Conservation (phyloP, 2,797 vertebrate genomes). For the Syngnathus rostellatus region DNA sequence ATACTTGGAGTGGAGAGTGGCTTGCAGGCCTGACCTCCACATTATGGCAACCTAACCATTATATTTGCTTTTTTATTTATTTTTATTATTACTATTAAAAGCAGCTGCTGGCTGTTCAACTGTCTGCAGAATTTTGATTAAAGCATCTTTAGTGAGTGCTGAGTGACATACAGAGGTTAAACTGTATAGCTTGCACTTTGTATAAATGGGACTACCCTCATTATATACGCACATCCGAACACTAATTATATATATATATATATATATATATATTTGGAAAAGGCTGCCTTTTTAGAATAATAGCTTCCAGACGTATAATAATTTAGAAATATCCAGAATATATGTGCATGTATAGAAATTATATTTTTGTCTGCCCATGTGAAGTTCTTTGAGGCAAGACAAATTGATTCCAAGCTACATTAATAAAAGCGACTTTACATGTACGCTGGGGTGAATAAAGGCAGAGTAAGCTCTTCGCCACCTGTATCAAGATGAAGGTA, state of each 20-base stretch:
- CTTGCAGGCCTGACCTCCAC: conserved; percentile 5
- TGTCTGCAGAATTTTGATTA: conserved; percentile 56
- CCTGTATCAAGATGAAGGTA: conserved; percentile 42
- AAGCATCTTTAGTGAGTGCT: conserved; percentile 43
- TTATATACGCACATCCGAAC: neutral
- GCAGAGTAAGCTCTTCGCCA: conserved; percentile 26
- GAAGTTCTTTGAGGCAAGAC: neutral
- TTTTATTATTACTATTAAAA: neutral
- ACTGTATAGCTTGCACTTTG: conserved; percentile 27
- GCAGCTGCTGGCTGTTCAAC: conserved; percentile 22
- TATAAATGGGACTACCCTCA: neutral
- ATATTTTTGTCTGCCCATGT: neutral
- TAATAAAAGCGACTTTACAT: neutral
- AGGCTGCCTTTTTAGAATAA: too few relatives aligned
- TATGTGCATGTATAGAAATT: neutral
- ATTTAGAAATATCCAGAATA: too few relatives aligned
- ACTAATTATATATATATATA: too few relatives aligned
- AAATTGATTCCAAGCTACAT: neutral
- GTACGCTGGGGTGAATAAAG: neutral
- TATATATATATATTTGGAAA: too few relatives aligned
- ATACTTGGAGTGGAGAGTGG: conserved; percentile 43
- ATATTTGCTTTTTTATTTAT: too few relatives aligned
- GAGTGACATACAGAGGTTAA: conserved; percentile 27
- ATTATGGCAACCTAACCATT: neutral
- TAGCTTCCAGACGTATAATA: too few relatives aligned